These are phyloP conservation scores for Microcebus griseorufus DNA, from an alignment of 2,113 vertebrate genomes.

Conservation along the genomic window DNA sequence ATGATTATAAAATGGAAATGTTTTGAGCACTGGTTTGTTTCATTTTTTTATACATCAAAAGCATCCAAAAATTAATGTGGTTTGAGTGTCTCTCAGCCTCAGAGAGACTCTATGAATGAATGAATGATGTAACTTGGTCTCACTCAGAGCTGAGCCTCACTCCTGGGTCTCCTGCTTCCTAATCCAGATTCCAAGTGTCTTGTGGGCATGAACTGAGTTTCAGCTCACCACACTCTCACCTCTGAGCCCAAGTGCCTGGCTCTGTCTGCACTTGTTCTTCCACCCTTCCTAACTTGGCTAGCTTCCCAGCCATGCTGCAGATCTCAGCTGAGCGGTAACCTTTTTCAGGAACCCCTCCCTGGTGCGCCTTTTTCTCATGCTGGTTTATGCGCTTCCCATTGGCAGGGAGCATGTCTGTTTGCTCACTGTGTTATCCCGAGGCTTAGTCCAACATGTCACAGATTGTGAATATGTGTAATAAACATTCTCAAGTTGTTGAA, in stretches of 20 bases:
- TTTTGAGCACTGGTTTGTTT: not conserved
- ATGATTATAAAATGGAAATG: not conserved
- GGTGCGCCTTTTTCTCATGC: not conserved
- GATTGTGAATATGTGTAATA: not conserved
- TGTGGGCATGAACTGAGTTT: accelerated
- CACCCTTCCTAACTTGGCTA: not conserved
- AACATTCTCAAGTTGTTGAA: not conserved
- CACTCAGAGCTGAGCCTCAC: not conserved
- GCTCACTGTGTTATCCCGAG: not conserved
- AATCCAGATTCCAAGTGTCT: too few species aligned
- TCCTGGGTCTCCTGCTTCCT: not conserved
- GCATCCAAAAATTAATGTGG: not conserved
- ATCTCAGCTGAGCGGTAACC: not conserved
- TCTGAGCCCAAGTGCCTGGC: not conserved
- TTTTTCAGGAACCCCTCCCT: not conserved
- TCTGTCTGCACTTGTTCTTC: not conserved
- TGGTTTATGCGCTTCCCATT: not conserved
- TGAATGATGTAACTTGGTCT: not conserved
- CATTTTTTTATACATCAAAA: not conserved
- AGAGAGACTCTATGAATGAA: not conserved
- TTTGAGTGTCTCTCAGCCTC: not conserved
- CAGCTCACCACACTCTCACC: accelerated
- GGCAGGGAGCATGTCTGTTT: not conserved
- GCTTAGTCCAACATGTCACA: not conserved
- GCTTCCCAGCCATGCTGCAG: not conserved